Evolutionary conservation across 2,797 vertebrate species (phyloP), one percentile per base, ranked within the genome.

Genomic region (Neomorphus geoffroyi): DNA sequence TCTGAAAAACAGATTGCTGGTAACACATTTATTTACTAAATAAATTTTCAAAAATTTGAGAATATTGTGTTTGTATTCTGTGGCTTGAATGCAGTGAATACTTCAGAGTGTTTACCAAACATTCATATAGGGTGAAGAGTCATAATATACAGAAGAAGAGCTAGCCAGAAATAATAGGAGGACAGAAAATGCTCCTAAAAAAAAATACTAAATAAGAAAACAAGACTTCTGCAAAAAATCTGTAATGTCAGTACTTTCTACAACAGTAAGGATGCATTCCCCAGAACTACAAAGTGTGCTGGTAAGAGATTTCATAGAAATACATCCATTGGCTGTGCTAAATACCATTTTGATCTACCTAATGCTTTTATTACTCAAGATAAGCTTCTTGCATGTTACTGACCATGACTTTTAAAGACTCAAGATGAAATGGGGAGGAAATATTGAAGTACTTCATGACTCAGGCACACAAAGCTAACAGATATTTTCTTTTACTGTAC

Each of bases 121-220:
- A 8, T 45, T 62, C 70, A 24, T 69, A 72, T n/a, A 45, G 48
- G 23, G 60, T 81, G 24, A 92, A 81, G 53, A 88, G 16, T 72
- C 51, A 66, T 30, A 53, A 60, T 41, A 66, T 37, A 90, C 4
- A 86, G 51, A 90, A 92, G 50, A 1, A 92, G 87, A 95, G 58
- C 89, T 91, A 94, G 75, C 85, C 92, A 96, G 85, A 93, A 96
- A 96, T 62, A 75, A 35, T 45, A 88, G 53, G 30, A 80, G 81
- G 61, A 13, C 8, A 74, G 6, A 75, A 95, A 94, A 79, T 57
- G n/a, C 26, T 80, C 13, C 13, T 58, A 37, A 67, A 67, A 50
- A 51, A 43, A 57, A 80, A 48, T 5, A n/a, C n/a, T n/a, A 84
- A 92, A 79, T 12, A 73, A 86, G 9, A 43, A 82, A 74, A 43